Base-by-base conservation (phyloP, 2,888 invertebrate genomes). In the Tortrix viridana region DNA sequence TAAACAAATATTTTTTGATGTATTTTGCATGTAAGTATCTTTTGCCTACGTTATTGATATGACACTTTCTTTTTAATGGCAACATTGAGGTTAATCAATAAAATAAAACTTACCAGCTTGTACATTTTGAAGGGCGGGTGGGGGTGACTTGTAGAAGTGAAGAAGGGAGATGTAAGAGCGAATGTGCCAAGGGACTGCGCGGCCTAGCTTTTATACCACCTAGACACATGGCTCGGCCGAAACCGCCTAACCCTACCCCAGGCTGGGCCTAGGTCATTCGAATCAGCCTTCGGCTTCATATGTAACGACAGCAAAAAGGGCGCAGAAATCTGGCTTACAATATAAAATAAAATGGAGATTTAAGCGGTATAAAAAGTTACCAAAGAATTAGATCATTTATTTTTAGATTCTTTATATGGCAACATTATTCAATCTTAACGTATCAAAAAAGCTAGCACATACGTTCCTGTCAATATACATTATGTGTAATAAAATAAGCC, bases 71-170 rank as follows among this genome's bases (percentile, higher is more conserved):
- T 32, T 3, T 0, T 32, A 32, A 32, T 3, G 32, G 32, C 12
- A 12, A 19, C 32, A 20, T 14, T 1, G 2, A 18, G 18, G n/a
- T 7, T n/a, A 49, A 18, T 23, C n/a, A 43, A 50, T 47, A 53
- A 48, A 54, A 41, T 62, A 64, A 63, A 60, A 76, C 94, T 94
- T 89, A 94, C 94, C 92, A 94, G 86, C 77, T 93, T 94, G 89
- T 92, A 93, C 94, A 94, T 94, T 84, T 92, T 93, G 88, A 79
- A 74, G 76, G 79, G 78, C 71, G 73, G 69, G 69, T 79, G 71
- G 74, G 80, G 77, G 72, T 80, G 72, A 71, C 76, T 77, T 74
- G 77, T 77, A 69, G 76, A 75, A 72, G 79, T 74, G 74, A 80
- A 80, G 77, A 81, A 82, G 77, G 76, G 79, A 76, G 78, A 77